Evolutionary conservation across 2,797 vertebrate species (phyloP).

Genomic region (Esox masquinongy): DNA sequence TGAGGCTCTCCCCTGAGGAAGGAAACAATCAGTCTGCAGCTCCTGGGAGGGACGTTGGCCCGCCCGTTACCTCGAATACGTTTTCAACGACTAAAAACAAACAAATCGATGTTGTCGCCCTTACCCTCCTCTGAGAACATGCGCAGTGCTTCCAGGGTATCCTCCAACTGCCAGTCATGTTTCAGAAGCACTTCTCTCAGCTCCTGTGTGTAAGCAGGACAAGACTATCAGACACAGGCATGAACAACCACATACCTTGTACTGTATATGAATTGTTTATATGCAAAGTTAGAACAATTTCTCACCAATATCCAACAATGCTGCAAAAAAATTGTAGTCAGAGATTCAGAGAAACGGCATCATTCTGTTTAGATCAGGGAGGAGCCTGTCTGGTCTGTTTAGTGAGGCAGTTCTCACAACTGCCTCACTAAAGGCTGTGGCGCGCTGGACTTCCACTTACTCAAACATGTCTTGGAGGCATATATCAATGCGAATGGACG

Average conservation of each 20-base stretch:
- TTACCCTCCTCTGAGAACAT: constrained; percentile 75
- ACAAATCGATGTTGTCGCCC: not conserved
- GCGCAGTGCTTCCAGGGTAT: constrained; percentile 80
- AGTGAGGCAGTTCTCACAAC: no score
- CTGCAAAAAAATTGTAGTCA: no score
- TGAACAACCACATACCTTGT: not conserved
- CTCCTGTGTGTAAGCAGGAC: constrained; percentile 67
- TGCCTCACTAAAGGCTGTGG: no score
- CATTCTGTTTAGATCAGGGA: no score
- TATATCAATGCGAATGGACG: no score
- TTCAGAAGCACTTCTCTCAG: constrained; percentile 84
- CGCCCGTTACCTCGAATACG: not conserved
- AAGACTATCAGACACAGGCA: constrained; percentile 17
- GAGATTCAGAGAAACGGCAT: no score
- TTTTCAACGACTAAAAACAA: not conserved
- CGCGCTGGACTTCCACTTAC: no score
- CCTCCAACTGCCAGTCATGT: constrained; percentile 82
- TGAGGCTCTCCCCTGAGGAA: not conserved
- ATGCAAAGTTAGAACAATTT: not conserved
- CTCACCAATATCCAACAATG: not conserved
- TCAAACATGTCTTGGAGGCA: no score
- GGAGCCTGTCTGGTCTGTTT: no score
- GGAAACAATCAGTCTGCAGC: not conserved
- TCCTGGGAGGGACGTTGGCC: not conserved
- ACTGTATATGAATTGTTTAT: not conserved